Evolutionary conservation across 1,140 invertebrate species (phyloP).

Genomic region (Leptinotarsa lineolata): DNA sequence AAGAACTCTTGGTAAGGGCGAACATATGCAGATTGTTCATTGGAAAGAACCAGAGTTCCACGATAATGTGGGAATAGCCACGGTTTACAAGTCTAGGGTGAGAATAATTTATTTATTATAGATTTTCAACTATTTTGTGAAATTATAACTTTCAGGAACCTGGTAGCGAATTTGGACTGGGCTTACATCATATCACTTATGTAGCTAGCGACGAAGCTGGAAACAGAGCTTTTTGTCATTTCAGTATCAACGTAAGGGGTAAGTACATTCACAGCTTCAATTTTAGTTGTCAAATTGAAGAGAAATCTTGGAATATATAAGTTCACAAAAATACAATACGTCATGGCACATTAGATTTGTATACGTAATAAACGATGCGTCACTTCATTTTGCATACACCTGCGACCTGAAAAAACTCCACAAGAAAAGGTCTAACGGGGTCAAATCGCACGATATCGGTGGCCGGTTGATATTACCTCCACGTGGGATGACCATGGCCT

Average conservation of each 20-base stretch:
- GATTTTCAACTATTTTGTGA: background rate
- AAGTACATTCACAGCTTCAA: slow-evolving; percentile 38
- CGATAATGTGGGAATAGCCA: slow-evolving; percentile 65
- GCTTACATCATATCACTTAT: slow-evolving; percentile 67
- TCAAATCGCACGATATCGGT: too few relatives aligned
- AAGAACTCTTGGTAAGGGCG: slow-evolving; percentile 61
- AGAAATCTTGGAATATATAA: too few relatives aligned
- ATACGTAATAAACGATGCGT: too few relatives aligned
- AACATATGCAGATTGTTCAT: slow-evolving; percentile 61
- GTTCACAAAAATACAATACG: too few relatives aligned
- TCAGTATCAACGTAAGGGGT: slow-evolving; percentile 67
- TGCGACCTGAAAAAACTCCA: too few relatives aligned
- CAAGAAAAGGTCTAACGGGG: too few relatives aligned
- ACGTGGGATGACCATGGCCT: too few relatives aligned
- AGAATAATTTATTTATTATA: slow-evolving; percentile 34
- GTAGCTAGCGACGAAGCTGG: slow-evolving; percentile 67
- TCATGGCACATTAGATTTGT: too few relatives aligned
- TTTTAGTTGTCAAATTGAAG: too few relatives aligned
- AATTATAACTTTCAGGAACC: slow-evolving; percentile 58
- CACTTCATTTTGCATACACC: too few relatives aligned
- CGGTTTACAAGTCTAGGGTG: slow-evolving; percentile 68
- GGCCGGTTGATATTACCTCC: too few relatives aligned
- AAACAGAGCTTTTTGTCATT: slow-evolving; percentile 65
- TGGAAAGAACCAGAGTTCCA: slow-evolving; percentile 73
- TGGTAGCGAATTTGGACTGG: slow-evolving; percentile 62